These are phyloP conservation scores for Cheilosia vernalis DNA, from an alignment of 2,888 invertebrate species.

Conservation along the genomic window DNA sequence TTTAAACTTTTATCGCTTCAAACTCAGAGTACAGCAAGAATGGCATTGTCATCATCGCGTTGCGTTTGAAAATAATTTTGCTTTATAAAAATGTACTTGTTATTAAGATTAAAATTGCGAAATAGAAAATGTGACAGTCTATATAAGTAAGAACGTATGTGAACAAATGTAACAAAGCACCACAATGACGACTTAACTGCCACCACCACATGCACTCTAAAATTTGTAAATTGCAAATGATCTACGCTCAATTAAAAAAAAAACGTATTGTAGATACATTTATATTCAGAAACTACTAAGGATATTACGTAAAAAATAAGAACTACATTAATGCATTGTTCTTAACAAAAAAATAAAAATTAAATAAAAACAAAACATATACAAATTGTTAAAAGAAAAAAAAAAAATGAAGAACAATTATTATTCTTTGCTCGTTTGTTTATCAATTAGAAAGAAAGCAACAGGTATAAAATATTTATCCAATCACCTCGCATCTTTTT, in stretches of 20 bases:
- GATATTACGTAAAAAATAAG: slow-evolving; percentile 60
- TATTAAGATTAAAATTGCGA: slow-evolving; percentile 13
- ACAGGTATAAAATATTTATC: slow-evolving; percentile 74
- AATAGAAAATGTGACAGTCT: slow-evolving; percentile 3
- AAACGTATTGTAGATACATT: slow-evolving; percentile 24
- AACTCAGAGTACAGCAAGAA: slow-evolving; percentile 49
- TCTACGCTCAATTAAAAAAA: slow-evolving; percentile 36
- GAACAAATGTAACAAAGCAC: slow-evolving; percentile 48
- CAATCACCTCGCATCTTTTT: slow-evolving; percentile 75
- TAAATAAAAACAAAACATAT: slow-evolving; percentile 27
- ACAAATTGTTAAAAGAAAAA: slow-evolving; percentile 23
- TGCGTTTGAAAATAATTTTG: slow-evolving; percentile 24
- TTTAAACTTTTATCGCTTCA: slow-evolving; percentile 31
- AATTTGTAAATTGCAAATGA: slow-evolving; percentile 42
- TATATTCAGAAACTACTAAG: slow-evolving; percentile 51
- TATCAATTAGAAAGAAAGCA: slow-evolving; percentile 74
- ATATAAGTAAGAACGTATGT: background rate
- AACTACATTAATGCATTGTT: slow-evolving; percentile 72
- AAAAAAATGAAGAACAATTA: slow-evolving; percentile 52
- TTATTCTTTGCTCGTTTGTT: slow-evolving; percentile 63
- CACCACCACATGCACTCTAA: slow-evolving; percentile 63
- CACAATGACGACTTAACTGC: slow-evolving; percentile 50
- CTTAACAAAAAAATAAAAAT: slow-evolving; percentile 25
- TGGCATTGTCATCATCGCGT: slow-evolving; percentile 58
- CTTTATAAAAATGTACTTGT: slow-evolving; percentile 38